Base-by-base conservation (phyloP, 2,113 vertebrate species). In the Sinocyclocheilus anshuiensis region DNA sequence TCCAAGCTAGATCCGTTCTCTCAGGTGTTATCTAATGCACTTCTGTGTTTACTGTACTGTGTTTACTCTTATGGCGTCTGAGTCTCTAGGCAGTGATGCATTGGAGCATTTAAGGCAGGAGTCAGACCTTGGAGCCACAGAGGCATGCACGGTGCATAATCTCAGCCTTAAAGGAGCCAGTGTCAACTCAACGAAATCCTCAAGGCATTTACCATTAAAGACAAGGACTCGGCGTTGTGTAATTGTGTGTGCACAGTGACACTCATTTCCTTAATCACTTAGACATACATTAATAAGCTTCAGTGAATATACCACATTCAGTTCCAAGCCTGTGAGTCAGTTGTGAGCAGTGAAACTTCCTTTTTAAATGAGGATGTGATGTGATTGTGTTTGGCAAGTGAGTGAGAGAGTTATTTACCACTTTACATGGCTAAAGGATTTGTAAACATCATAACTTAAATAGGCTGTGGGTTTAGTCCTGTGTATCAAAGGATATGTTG, bases 151-250 rank as follows among this genome's bases (percentile, higher is more conserved):
- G 3, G 57, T 75, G 86, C 86, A 88, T 91, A 79, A 92, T 91
- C 83, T 91, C 89, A 93, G 90, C 91, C 90, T 89, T 88, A 89
- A 93, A 92, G 92, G 92, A 93, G 90, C 92, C 91, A 88, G 91
- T 57, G 89, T 87, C 87, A 53, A 88, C 88, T 91, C 89, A 88
- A 91, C 87, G 85, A 90, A 92, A 88, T 89, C 77, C 86, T 84
- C 84, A 75, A 57, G 71, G 87, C 91, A 87, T 91, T 89, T 91
- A 88, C 80, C 89, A 93, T 85, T 90, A 82, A 85, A 80, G 77
- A 84, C 92, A 91, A 75, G 90, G 83, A 85, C 89, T 91, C 90
- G 89, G 92, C 16, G 83, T 74, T 88, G 80, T 80, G 67, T 89
- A 87, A 89, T 89, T 87, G 45, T 77, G 55, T 83, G 18, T 63